A percentile compares a stretch with the other conserved stretches of the same genome.
Evolutionary conservation across 1,140 invertebrate genomes (phyloP).

Genomic region (Lerema accius): DNA sequence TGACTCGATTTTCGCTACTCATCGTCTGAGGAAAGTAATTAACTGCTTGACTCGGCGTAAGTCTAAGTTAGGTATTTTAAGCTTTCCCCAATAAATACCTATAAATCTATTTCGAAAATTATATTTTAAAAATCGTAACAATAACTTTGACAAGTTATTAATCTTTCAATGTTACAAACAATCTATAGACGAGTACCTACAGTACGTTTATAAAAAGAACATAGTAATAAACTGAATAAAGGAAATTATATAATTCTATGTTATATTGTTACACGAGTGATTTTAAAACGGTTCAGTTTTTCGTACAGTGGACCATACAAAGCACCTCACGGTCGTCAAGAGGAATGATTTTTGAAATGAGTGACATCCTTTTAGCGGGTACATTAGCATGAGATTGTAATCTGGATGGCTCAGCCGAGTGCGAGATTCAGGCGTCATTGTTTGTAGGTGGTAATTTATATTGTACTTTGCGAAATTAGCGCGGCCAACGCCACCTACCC

Average conservation of each 20-base stretch:
- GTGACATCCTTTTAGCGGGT: conserved; percentile 59
- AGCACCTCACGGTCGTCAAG: conserved; percentile 24
- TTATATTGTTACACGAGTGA: no score
- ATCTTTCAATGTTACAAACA: no score
- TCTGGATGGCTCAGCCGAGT: conserved; percentile 46
- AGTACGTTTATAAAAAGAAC: no score
- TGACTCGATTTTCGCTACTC: conserved; percentile 60
- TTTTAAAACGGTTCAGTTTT: no score
- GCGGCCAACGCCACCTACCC: conserved; percentile 53
- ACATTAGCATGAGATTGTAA: conserved; percentile 55
- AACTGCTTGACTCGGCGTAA: conserved; percentile 72
- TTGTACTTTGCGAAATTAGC: conserved; percentile 72
- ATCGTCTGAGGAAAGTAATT: conserved; percentile 74
- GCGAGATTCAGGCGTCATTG: conserved; percentile 57
- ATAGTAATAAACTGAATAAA: no score
- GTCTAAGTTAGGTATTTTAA: conserved; percentile 41
- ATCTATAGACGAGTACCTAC: no score
- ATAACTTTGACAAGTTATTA: no score
- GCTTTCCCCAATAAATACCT: conserved; percentile 4
- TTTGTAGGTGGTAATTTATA: conserved; percentile 71
- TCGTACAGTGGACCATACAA: not conserved
- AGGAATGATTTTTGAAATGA: conserved; percentile 51
- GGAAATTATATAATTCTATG: no score
- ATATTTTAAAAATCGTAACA: not conserved
- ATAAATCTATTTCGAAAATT: conserved; percentile 9